Evolutionary conservation across 2,113 vertebrate genomes (phyloP), one percentile per base, ranked within the genome.

Genomic region (Alligator sinensis): DNA sequence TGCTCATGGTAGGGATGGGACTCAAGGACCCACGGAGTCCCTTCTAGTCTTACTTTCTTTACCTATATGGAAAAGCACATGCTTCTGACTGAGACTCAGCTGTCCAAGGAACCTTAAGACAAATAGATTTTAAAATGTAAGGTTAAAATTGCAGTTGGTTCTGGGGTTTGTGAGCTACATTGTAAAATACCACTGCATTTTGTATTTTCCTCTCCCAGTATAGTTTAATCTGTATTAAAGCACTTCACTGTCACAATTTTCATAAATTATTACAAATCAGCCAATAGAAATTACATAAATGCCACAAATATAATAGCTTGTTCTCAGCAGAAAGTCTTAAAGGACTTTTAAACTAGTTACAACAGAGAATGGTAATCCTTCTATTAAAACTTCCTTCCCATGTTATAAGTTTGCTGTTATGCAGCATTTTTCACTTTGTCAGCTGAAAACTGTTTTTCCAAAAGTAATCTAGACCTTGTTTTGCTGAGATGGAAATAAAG

Each of bases 361-460:
- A 96, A 92, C 70, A 90, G 70, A 93, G 87, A 97, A 92, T 74
- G 87, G 84, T 92, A 96, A 85, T 95, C 96, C 90, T 96, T 96
- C 88, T 95, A 93, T 97, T 97, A 95, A 95, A 97, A 96, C 80
- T 96, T 88, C 86, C 86, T 92, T 96, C 95, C 91, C 55, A 54
- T 22, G 59, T 58, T 94, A 77, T 95, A 92, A 90, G 91, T 94
- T 96, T 95, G 88, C 78, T 2, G 63, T 93, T 95, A 81, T 92
- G 90, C 64, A 92, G 95, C 94, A 96, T 97, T 97, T 96, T 96
- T 97, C 95, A 96, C 95, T 95, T 89, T 97, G 97, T 97, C 97
- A 97, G 92, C 93, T 95, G 89, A 94, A 97, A 97, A 94, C 86
- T 91, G 88, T 90, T 93, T 96, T 95, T 92, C 89, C 34, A 92